Base-by-base conservation (phyloP, 1,140 invertebrate genomes). In the Elysia chlorotica region DNA sequence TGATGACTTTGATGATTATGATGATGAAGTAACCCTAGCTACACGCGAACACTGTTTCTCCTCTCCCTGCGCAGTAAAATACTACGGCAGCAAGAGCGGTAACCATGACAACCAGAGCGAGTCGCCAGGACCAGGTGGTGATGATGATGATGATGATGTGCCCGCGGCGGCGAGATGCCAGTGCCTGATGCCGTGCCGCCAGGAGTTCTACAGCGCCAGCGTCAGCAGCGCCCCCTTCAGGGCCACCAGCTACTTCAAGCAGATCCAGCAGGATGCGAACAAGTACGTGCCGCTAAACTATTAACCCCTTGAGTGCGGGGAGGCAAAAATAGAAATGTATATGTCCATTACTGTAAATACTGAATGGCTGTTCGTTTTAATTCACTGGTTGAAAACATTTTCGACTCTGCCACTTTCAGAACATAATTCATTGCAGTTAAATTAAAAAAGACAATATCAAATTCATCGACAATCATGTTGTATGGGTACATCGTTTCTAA, bases 141-240 rank as follows among this genome's bases (percentile, higher is more conserved):
- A 28, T 23, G 6, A 28, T 57, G 30, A 21, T 57, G 56, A n/a
- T 38, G 65, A 53, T n/a, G 65, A 6, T 33, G 17, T 2, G 28
- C 31, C 2, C 61, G 56, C 33, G 5, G 25, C 30, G n/a, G n/a
- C n/a, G n/a, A 30, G 53, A 23, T 75, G 74, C 41, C 28, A 33
- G 21, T 75, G 74, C 30, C 74, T 65, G 2, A 36, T 75, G 37
- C 74, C 74, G 3, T 75, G 74, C 30, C 30, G 17, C 19, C 65
- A 75, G 28, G 31, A 30, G 19, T 31, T 25, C 28, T 70, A 75
- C 37, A 36, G 38, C 10, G 68, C 74, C 0, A 28, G 61, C 25
- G 68, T 71, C 1, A 71, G 68, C 1, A 33, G 38, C 4, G 30
- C 74, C 2, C 33, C 38, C 21, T 75, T 71, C 48, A 36, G 31